A percentile compares a stretch with the other conserved stretches of the same genome.
Conservation (phyloP, 1,140 invertebrate species). For the Chrysoperla carnea region DNA sequence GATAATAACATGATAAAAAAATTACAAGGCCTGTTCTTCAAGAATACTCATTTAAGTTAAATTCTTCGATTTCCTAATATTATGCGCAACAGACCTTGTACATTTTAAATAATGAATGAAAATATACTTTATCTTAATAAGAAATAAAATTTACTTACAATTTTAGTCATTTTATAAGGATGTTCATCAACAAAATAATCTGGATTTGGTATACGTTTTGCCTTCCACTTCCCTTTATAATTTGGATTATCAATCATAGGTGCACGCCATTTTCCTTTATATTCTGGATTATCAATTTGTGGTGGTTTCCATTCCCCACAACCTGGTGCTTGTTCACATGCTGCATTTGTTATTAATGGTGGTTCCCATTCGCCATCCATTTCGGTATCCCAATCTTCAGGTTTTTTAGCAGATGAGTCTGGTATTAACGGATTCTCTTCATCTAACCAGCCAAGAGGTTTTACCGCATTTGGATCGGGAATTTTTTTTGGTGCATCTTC, state of each 20-base stretch:
- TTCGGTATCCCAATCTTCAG: slow-evolving; percentile 91
- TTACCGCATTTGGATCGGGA: slow-evolving; percentile 69
- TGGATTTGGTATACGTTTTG: slow-evolving; percentile 72
- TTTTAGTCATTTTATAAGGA: slow-evolving; percentile 81
- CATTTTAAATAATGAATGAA: too few species aligned
- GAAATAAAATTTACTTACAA: slow-evolving; percentile 67
- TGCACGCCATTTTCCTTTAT: slow-evolving; percentile 84
- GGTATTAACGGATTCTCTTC: slow-evolving; percentile 78
- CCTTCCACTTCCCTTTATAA: slow-evolving; percentile 90
- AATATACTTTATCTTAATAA: too few species aligned
- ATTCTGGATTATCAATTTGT: slow-evolving; percentile 76
- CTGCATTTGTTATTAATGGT: slow-evolving; percentile 79
- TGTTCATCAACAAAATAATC: slow-evolving; percentile 83
- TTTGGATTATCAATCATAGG: slow-evolving; percentile 85
- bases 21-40: too few species aligned
- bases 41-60: too few species aligned
- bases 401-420: slow-evolving; percentile 75
- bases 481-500: slow-evolving; percentile 84
- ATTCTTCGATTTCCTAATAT: too few species aligned
- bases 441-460: slow-evolving; percentile 89
- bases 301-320: slow-evolving; percentile 85
- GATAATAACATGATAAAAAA: too few species aligned
- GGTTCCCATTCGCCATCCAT: slow-evolving; percentile 99
- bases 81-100: too few species aligned
- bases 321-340: slow-evolving; percentile 65